Evolutionary conservation across 2,113 vertebrate species (phyloP).

Genomic region (Tetrax tetrax): DNA sequence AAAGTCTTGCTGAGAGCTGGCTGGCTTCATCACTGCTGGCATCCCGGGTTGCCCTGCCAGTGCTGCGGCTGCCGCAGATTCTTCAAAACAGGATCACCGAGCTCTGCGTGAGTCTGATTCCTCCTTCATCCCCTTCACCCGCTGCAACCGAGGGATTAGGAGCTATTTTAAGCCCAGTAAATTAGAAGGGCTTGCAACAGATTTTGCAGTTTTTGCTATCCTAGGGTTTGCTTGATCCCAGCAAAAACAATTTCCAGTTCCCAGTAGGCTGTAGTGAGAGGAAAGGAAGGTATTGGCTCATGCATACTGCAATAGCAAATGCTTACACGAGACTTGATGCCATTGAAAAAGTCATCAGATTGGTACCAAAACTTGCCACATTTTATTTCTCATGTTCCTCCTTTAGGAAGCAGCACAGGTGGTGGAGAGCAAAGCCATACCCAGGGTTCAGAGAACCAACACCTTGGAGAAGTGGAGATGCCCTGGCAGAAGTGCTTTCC

Average conservation of each 20-base stretch:
- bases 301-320: rapidly evolving
- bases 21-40: neutral
- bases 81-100: neutral
- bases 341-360: neutral
- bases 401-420: neutral
- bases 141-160: neutral
- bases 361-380: neutral
- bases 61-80: neutral
- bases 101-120: neutral
- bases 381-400: neutral
- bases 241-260: neutral
- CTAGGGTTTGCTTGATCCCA: neutral
- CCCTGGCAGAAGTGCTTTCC: neutral
- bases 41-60: neutral
- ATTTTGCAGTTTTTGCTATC: neutral
- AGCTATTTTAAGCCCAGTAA: neutral
- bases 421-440: neutral
- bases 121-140: neutral
- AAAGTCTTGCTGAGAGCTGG: neutral
- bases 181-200: neutral
- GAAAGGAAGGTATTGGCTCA: neutral
- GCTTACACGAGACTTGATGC: neutral
- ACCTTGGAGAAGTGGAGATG: rapidly evolving
- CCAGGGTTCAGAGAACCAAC: neutral
- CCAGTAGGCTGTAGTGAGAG: neutral